Percentiles rank a stretch among this genome's conserved stretches.
Evolutionary conservation across 2,113 vertebrate genomes (phyloP).

Genomic region (Dicrurus megarhynchus): DNA sequence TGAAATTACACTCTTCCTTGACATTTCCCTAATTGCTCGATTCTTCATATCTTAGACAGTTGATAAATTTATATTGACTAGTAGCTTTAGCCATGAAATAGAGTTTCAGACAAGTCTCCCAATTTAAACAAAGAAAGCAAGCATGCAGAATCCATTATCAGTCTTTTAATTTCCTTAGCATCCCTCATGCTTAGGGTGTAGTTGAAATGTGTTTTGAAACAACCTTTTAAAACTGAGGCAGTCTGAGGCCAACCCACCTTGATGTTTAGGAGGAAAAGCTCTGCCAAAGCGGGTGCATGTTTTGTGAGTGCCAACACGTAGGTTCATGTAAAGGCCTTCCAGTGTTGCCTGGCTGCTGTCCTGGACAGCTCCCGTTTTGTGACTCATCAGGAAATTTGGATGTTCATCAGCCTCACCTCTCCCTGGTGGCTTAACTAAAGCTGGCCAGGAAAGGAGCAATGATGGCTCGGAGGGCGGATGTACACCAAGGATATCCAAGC

Average conservation of each 20-base stretch:
- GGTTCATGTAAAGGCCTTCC: neutral
- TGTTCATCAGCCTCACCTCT: neutral
- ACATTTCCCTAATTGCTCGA: neutral
- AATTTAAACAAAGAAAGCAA: neutral
- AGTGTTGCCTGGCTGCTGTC: neutral
- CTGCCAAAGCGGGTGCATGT: neutral
- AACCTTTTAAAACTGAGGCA: neutral
- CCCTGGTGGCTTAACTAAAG: neutral
- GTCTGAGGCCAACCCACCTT: neutral
- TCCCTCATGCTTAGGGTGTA: neutral
- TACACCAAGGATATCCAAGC: neutral
- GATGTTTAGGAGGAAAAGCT: neutral
- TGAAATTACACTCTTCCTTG: neutral
- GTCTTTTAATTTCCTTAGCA: neutral
- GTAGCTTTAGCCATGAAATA: neutral
- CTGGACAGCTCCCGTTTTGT: neutral
- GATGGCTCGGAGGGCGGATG: neutral
- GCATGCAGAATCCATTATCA: neutral
- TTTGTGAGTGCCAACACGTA: accelerated
- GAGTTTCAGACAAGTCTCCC: neutral
- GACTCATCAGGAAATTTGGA: neutral
- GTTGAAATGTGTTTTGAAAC: neutral
- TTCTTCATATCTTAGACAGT: neutral
- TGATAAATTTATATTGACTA: neutral
- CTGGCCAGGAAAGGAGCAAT: neutral